Percentiles rank a stretch among this genome's conserved stretches.
Conservation (phyloP, 2,797 vertebrate genomes). For the Rhabdophis nuchalis region DNA sequence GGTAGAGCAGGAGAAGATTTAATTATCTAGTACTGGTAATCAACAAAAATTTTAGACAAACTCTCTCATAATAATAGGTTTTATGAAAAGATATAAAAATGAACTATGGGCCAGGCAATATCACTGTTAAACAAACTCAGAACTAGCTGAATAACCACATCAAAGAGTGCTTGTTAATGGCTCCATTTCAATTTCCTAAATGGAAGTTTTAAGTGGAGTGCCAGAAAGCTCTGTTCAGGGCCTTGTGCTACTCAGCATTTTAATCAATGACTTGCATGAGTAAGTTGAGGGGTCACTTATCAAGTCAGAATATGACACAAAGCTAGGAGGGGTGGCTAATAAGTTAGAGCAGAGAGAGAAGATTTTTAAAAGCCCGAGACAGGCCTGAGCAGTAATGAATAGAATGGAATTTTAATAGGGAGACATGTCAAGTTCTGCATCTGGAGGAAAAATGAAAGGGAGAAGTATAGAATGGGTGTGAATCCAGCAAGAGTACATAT, state of each 20-base stretch:
- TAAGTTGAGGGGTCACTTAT: neutral
- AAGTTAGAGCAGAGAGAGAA: neutral
- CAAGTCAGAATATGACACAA: neutral
- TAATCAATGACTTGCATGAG: neutral
- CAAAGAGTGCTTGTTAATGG: neutral
- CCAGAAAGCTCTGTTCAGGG: neutral
- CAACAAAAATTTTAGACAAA: neutral
- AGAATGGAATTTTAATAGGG: neutral
- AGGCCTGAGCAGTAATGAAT: neutral
- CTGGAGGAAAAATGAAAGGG: neutral
- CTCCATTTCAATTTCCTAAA: neutral
- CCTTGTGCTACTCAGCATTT: neutral
- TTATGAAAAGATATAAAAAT: neutral
- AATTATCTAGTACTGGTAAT: neutral
- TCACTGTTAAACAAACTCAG: neutral
- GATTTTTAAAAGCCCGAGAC: neutral
- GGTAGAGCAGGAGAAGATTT: neutral
- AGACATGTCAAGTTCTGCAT: neutral
- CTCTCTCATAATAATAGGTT: neutral
- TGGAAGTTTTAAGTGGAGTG: neutral
- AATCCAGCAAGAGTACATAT: neutral
- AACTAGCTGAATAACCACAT: neutral
- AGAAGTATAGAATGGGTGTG: neutral
- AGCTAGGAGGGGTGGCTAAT: neutral
- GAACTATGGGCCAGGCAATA: neutral